phyloP scores from a whole-genome alignment of 2,113 vertebrate species.

The Proteles cristata region DNA sequence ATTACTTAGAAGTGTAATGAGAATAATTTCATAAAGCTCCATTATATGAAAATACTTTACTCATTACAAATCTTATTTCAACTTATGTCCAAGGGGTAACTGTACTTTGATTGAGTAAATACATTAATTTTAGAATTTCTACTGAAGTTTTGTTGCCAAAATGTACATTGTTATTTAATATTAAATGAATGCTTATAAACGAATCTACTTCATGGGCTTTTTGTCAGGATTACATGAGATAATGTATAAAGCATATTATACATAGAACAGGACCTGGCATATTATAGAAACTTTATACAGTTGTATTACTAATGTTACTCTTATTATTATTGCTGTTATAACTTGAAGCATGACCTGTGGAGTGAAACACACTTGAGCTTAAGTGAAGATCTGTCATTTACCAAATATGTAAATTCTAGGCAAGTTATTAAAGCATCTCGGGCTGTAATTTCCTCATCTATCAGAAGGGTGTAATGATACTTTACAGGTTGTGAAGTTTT shows the following conservation, averaged over 20 bases:
- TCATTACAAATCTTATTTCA: not conserved
- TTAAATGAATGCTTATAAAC: not conserved
- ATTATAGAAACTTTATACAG: not conserved
- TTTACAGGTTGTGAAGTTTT: not conserved
- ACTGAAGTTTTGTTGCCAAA: slow-evolving; percentile 13
- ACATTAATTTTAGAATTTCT: slow-evolving; percentile 21
- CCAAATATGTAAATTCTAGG: not conserved
- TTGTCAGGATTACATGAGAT: not conserved
- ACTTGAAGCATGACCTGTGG: not conserved
- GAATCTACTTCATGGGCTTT: not conserved
- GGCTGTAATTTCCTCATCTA: not conserved
- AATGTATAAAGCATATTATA: not conserved
- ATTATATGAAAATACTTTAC: not conserved
- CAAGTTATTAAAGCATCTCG: not conserved
- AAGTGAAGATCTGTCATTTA: not conserved
- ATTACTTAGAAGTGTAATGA: not conserved
- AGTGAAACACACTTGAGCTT: not conserved
- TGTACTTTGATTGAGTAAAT: not conserved
- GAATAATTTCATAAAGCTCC: not conserved
- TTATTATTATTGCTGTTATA: not conserved
- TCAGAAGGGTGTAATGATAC: not conserved
- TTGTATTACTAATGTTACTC: not conserved
- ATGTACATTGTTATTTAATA: not conserved
- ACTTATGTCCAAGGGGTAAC: not conserved
- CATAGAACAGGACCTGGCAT: not conserved